Evolutionary conservation across 2,113 vertebrate genomes (phyloP), one percentile per base, ranked within the genome.

Genomic region (Toxotes chatareus): DNA sequence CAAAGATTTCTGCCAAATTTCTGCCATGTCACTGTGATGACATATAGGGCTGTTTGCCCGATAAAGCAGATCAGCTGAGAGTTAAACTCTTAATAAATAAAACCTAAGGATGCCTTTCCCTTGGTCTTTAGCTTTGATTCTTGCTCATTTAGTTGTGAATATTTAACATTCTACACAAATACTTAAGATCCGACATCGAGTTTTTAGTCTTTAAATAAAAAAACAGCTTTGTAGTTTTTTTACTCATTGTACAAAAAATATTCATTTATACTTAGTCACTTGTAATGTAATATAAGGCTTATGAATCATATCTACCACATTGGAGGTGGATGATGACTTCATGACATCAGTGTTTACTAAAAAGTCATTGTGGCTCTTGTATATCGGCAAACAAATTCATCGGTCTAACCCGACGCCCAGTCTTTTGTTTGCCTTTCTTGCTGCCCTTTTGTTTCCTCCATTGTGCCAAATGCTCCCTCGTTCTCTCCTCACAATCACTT

Each of bases 361-460:
- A 60, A 55, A 47, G 31, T 82, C 72, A 40, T 47, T 67, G 21
- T 8, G 56, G 63, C 9, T 5, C 19, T 65, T 65, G 3, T n/a
- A 55, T 65, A 70, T 70, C 34, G n/a, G 31, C 46, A 59, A 76
- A 79, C 53, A 59, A 31, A 68, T 32, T 13, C 38, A 27, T 83
- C 21, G 21, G 61, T 49, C 67, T 31, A 36, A 44, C 60, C 53
- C 32, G 16, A 71, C n/a, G 14, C 44, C 12, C 38, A 57, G 55
- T 36, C 80, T 88, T 82, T 86, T 89, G 65, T 86, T 89, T 82
- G 57, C 61, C 36, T 80, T 82, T 73, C 78, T 80, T 53, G 3
- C 60, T 59, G 23, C 83, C 62, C 80, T 77, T 88, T 89, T 90
- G 88, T 88, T 87, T 86, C 80, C 57, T 66, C 63, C 86, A 57